Evolutionary conservation across 2,888 invertebrate species (phyloP).

Genomic region (Tetropium fuscum): DNA sequence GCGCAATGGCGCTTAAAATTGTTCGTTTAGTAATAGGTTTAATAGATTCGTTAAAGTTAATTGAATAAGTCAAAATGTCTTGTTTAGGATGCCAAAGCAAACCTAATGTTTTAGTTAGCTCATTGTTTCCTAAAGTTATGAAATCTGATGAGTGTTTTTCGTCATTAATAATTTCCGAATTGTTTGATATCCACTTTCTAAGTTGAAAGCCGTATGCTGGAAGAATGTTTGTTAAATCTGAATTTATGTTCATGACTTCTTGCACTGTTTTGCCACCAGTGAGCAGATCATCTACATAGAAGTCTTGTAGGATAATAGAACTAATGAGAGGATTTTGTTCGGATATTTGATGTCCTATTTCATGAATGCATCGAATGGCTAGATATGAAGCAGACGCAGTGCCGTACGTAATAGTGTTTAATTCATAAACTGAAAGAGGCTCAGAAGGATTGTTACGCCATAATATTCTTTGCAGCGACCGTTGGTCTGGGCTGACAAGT

Average conservation of each 20-base stretch:
- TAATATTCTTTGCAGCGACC: too few relatives aligned
- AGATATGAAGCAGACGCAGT: background rate
- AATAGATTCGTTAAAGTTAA: background rate
- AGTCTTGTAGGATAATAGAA: constrained; percentile 1
- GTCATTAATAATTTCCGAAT: background rate
- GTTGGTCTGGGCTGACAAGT: too few relatives aligned
- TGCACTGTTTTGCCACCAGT: constrained; percentile 1
- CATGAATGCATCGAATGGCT: background rate
- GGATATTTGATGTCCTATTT: background rate
- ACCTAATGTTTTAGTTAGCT: background rate
- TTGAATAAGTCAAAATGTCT: constrained; percentile 6
- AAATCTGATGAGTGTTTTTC: background rate
- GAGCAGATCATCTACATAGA: constrained; percentile 1
- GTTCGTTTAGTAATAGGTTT: constrained; percentile 1
- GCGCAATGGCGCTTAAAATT: background rate
- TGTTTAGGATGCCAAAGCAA: constrained; percentile 7
- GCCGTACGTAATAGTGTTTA: background rate
- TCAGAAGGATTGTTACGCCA: background rate
- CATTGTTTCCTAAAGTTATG: background rate
- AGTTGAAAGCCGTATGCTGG: background rate
- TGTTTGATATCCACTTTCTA: background rate
- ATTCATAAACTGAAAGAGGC: background rate
- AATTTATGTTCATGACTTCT: constrained; percentile 2
- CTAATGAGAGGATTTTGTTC: constrained; percentile 4
- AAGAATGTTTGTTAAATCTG: background rate